Conservation (phyloP, 1,140 invertebrate species). For the Eriocheir sinensis region DNA sequence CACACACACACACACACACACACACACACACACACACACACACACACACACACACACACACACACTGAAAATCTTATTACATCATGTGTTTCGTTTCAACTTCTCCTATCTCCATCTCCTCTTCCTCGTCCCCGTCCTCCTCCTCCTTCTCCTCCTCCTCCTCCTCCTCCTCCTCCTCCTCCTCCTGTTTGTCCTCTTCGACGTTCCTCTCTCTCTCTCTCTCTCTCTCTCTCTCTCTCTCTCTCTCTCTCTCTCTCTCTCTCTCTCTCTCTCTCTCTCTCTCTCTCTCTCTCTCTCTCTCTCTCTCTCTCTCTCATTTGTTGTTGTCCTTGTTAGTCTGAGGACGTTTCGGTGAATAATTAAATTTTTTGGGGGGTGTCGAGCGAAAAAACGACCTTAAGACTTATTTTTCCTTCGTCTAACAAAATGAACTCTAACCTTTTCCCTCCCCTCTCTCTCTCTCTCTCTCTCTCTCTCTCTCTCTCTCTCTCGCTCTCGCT, state of each 20-base stretch:
- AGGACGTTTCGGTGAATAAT: too few species aligned
- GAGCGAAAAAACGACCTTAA: too few species aligned
- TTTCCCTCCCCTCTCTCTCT: neutral
- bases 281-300: neutral
- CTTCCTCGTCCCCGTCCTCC: neutral
- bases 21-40: slow-evolving; percentile 56
- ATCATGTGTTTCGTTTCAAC: neutral
- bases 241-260: slow-evolving; percentile 32
- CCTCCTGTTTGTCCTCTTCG: neutral
- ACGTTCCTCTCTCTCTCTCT: neutral
- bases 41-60: slow-evolving; percentile 52
- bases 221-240: neutral
- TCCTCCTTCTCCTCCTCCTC: neutral
- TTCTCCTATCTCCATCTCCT: neutral
- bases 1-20: slow-evolving; percentile 36
- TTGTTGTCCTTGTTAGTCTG: too few species aligned
- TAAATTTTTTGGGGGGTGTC: too few species aligned
- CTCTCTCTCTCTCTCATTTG: neutral
- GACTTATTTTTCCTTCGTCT: neutral
- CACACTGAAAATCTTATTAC: neutral
- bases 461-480: slow-evolving; percentile 43
- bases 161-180: neutral
- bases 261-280: neutral
- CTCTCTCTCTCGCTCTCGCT: slow-evolving; percentile 6
- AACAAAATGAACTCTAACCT: neutral